Base-by-base conservation (phyloP, 2,797 vertebrate species). In the Melanotaenia nigrans region DNA sequence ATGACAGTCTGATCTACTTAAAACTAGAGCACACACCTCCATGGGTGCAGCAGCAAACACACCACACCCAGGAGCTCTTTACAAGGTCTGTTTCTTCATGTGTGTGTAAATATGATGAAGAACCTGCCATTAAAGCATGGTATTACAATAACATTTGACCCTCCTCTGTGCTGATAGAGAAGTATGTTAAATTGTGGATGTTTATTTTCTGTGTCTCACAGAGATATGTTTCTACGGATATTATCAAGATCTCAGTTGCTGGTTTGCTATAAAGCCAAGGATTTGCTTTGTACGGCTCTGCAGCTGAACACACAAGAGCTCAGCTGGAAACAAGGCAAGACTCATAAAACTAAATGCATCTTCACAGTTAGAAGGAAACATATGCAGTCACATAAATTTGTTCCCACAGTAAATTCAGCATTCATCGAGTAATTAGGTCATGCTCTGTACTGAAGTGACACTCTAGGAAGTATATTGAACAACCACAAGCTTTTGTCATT, bases 251-350 rank as follows among this genome's bases (percentile, higher is more conserved):
- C 83, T 73, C 84, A 92, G 61, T 92, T 92, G 1, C 86, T 96
- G 65, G 91, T 98, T 85, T 98, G 96, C 87, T 98, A 95, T 68
- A 96, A 97, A 73, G 95, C 96, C 20, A 99, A 98, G 90, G 96
- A 97, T 71, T 92, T 97, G 45, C 93, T 99, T 62, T 92, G 93
- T 56, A 94, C 93, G 16, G 77, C 85, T 18, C 90, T 97, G 72
- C 91, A 92, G 84, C 65, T 93, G 86, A 93, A 90, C 79, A 85
- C 70, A 67, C 79, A 51, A 30, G 90, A 94, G 60, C 89, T 94
- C 75, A 92, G 65, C 88, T 97, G 96, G 95, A 97, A 95, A 88
- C 91, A 93, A 90, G 95, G 97, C 93, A 91, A 73, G 40, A 10
- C 10, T 30, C 11, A 38, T 0, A 30, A 14, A 73, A 6, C 42